Conservation (phyloP, 2,797 vertebrate species). For the Chloroceryle amazona region DNA sequence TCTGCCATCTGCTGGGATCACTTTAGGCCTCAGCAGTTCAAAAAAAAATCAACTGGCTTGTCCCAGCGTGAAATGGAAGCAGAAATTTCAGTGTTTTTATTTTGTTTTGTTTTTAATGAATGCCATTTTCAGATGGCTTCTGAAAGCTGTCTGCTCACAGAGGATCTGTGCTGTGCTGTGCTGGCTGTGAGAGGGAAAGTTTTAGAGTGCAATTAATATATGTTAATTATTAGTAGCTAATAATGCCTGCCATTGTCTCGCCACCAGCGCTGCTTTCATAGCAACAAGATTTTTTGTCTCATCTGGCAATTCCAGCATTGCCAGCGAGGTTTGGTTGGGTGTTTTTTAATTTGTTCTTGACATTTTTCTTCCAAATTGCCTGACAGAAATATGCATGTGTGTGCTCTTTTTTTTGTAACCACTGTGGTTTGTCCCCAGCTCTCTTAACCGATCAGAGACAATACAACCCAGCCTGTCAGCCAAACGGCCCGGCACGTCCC, state of each 20-base stretch:
- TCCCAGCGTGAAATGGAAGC: not conserved
- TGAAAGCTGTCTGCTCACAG: not conserved
- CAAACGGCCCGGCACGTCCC: not conserved
- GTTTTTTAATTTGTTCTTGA: not conserved
- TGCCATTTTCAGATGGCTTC: not conserved
- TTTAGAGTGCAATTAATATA: not conserved
- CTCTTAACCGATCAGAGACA: not conserved
- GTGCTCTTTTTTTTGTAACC: not conserved
- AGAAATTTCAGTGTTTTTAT: not conserved
- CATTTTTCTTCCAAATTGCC: not conserved
- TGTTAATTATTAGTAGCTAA: not conserved
- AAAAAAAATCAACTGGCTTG: not conserved
- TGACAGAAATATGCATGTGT: not conserved
- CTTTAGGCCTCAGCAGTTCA: not conserved
- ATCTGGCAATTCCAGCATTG: not conserved
- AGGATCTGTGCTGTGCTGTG: not conserved
- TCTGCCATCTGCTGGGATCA: not conserved
- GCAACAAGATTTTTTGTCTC: conserved; percentile 2
- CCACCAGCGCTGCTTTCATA: not conserved
- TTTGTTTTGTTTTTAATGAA: not conserved
- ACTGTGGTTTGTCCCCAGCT: not conserved
- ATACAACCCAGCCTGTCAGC: not conserved
- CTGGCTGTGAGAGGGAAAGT: not conserved
- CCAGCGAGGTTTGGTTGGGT: not conserved
- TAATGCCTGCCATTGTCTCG: not conserved